These are phyloP conservation scores for Bergia sp. DNA, from an alignment of 92 coral and sea anemone genomes.

Conservation along the genomic window DNA sequence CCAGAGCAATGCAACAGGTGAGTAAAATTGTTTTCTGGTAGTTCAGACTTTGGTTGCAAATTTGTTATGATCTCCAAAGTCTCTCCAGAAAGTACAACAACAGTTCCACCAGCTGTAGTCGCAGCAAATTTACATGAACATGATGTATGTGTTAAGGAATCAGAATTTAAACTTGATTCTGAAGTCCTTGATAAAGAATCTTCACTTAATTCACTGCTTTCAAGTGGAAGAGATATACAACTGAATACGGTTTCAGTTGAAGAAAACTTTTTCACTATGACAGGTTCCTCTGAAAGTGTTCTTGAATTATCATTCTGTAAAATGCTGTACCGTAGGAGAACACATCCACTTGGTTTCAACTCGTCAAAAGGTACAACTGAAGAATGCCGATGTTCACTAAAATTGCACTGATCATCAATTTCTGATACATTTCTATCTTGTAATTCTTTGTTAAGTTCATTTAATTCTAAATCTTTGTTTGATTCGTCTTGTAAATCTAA, in stretches of 20 bases:
- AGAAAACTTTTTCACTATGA: conserved; percentile 31
- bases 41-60: conserved; percentile 53
- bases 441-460: not conserved
- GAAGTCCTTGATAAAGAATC: not conserved
- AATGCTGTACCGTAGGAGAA: conserved; percentile 44
- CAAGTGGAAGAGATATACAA: conserved; percentile 67
- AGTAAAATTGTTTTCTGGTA: conserved; percentile 38
- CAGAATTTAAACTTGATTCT: not conserved
- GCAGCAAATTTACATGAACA: conserved; percentile 64
- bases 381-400: not conserved
- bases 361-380: not conserved
- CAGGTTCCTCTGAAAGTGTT: conserved; percentile 53
- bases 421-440: not conserved
- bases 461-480: not conserved
- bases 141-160: conserved; percentile 29
- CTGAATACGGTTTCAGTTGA: conserved; percentile 53
- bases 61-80: conserved; percentile 69
- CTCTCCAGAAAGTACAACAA: conserved; percentile 72
- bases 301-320: conserved; percentile 26
- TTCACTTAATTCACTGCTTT: conserved; percentile 49
- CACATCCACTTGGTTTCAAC: conserved; percentile 26
- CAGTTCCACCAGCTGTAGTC: conserved; percentile 56
- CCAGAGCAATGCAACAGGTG: conserved; percentile 90
- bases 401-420: not conserved
- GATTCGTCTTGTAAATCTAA: not conserved